Evolutionary conservation across 2,113 vertebrate genomes (phyloP), one percentile per base, ranked within the genome.

Genomic region (Seriola aureovittata): DNA sequence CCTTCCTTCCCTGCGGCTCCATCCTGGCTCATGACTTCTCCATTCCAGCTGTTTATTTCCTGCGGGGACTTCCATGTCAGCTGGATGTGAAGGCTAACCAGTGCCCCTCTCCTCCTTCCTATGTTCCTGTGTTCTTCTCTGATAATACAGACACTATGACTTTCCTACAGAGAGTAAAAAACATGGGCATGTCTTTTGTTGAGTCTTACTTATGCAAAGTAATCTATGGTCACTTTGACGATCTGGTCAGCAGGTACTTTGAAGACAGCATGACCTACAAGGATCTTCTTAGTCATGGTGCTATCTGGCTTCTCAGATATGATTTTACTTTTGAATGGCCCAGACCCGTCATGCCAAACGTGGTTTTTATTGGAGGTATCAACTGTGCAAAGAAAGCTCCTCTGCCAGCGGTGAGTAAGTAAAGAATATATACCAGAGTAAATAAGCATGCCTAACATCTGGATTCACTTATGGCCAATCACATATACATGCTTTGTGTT

Each of bases 301-400:
- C 96, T 0, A 14, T 99, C 55, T 98, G 95, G 96, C 95, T 98
- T 34, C 75, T 97, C 78, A 94, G 96, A 87, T 89, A 91, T 0
- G 96, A 99, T 81, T 98, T 97, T 78, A 82, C 85, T n/a, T 91
- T 98, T 17, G 96, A 98, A 16, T 97, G 92, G 77, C 96, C 96
- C 0, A 94, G 3, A 58, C 97, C 98, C 0, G 0, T 96, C 34
- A 96, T 98, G 97, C 97, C 97, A 69, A 99, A 97, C 75, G 93
- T 96, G 92, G 44, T 97, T 83, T 94, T 93, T 0, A 94, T 96
- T 1, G 96, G 96, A 29, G 96, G 95, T 10, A 94, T 95, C 91
- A 96, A 95, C 75, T 96, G 95, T 91, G 87, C 16, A 75, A 92
- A 78, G 48, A 86, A 57, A 42, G 93, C 77, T n/a, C 58, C 89